phyloP scores from a whole-genome alignment of 2,888 invertebrate genomes.

The Heliconius erato region DNA sequence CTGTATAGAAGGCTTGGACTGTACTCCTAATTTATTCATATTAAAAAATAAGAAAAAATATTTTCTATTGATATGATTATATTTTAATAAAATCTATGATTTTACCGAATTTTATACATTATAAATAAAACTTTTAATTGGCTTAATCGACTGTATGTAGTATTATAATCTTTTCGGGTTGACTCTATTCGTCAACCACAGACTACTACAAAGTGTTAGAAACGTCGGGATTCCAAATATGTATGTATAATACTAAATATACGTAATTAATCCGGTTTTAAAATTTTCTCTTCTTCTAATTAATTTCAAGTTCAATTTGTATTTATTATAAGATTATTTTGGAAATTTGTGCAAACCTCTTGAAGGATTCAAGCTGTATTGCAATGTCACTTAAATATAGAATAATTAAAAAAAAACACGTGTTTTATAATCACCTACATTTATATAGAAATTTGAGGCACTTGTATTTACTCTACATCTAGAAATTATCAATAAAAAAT shows the following conservation, averaged over 20 bases:
- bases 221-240: too few species aligned
- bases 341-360: background rate
- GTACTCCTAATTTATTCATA: background rate
- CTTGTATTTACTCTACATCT: constrained; percentile 6
- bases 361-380: background rate
- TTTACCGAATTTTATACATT: too few species aligned
- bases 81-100: background rate
- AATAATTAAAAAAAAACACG: background rate
- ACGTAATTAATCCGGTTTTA: too few species aligned
- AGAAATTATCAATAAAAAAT: background rate
- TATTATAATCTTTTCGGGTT: too few species aligned
- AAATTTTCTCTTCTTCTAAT: background rate
- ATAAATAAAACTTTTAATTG: too few species aligned
- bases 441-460: constrained; percentile 1
- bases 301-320: background rate
- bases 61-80: background rate
- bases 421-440: background rate
- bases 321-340: background rate
- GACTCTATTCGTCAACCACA: too few species aligned
- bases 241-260: too few species aligned
- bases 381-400: background rate
- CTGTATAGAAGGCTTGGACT: background rate
- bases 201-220: too few species aligned
- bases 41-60: background rate
- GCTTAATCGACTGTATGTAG: too few species aligned